These are phyloP conservation scores for Erethizon dorsatum DNA, from an alignment of 2,797 vertebrate species.

Conservation along the genomic window DNA sequence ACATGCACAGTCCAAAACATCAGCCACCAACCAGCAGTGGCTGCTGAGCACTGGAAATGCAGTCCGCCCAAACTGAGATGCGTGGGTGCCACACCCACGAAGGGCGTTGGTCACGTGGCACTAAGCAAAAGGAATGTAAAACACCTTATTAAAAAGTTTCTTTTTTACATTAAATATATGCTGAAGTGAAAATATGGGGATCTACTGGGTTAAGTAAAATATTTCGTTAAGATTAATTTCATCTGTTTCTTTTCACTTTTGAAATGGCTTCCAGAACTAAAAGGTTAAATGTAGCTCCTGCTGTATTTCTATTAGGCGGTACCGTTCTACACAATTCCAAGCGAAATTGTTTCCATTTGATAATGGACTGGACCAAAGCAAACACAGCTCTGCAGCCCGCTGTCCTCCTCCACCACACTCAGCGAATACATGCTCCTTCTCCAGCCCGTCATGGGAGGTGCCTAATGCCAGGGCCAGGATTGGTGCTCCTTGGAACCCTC, in stretches of 20 bases:
- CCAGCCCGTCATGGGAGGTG: neutral
- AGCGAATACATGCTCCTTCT: neutral
- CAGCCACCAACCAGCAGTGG: neutral
- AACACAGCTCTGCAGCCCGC: neutral
- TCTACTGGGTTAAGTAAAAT: neutral
- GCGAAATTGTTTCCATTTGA: neutral
- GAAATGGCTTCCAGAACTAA: neutral
- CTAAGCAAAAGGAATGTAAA: neutral
- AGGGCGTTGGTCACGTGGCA: neutral
- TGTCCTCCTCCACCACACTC: neutral
- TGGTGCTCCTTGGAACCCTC: neutral
- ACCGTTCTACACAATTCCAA: neutral
- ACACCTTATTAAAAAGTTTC: neutral
- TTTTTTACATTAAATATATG: neutral
- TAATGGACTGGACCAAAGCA: neutral
- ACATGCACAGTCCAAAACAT: neutral
- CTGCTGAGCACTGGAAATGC: neutral
- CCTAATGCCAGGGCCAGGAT: no score
- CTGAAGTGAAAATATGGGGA: neutral
- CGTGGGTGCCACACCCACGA: neutral
- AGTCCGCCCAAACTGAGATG: neutral
- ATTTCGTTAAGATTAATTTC: neutral
- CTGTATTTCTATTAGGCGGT: neutral
- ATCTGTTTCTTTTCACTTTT: constrained; percentile 7
- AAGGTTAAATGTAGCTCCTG: neutral